Percentiles rank a stretch among this genome's conserved stretches.
These are phyloP conservation scores for Centroberyx gerrardi DNA, from an alignment of 2,797 vertebrate genomes.

Conservation along the genomic window DNA sequence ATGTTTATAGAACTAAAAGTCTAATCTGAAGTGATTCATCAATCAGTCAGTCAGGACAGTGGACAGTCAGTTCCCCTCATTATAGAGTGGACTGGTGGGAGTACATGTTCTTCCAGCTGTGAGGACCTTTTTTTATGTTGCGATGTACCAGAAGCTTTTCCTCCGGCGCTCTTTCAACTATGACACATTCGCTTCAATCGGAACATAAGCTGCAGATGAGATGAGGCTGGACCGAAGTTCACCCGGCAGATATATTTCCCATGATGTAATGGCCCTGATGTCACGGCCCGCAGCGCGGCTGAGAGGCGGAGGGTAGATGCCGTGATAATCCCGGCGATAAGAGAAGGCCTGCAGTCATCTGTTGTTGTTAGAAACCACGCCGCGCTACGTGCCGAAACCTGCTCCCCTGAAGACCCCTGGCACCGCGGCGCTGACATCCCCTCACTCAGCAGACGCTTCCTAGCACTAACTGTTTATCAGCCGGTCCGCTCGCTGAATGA, in stretches of 20 bases:
- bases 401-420: neutral
- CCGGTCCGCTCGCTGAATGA: constrained; percentile 42
- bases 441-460: constrained; percentile 31
- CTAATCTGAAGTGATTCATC: constrained; percentile 5
- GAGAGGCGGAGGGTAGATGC: constrained; percentile 9
- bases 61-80: neutral
- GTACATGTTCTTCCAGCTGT: constrained; percentile 30
- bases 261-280: constrained; percentile 48
- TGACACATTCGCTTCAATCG: constrained; percentile 26
- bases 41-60: constrained; percentile 14
- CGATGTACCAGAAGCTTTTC: constrained; percentile 15
- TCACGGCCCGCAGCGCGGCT: constrained; percentile 3
- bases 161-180: constrained; percentile 26
- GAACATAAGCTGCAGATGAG: constrained; percentile 23
- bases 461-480: constrained; percentile 58
- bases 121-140: constrained; percentile 20
- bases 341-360: constrained; percentile 1
- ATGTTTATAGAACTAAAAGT: constrained; percentile 10
- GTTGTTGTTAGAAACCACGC: constrained; percentile 7
- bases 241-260: constrained; percentile 32
- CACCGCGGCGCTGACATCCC: constrained; percentile 1
- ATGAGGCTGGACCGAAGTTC: constrained; percentile 22
- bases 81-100: constrained; percentile 20
- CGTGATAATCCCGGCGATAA: constrained; percentile 51
- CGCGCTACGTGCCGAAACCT: neutral